Evolutionary conservation across 2,888 invertebrate genomes (phyloP), one percentile per base, ranked within the genome.

Genomic region (Zonitis immaculata): DNA sequence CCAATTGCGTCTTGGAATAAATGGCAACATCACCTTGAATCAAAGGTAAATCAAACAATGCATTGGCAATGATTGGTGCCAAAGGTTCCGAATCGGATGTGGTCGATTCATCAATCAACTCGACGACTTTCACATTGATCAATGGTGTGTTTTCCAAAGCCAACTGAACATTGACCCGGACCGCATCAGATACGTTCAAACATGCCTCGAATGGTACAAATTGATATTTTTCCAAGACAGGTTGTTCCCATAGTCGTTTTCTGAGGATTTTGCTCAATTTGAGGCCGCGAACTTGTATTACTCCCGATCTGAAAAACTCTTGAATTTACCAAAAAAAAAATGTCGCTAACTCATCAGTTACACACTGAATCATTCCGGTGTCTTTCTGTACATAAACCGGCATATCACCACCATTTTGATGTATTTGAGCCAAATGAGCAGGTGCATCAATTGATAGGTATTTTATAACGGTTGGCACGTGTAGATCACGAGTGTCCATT

Each of bases 251-350:
- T 14, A 84, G 83, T 55, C 83, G 78, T 44, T 82, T 82, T 60
- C 84, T 80, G 0, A 88, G 81, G 30, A 93, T 90, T 0, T 87
- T 81, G 51, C 85, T 88, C 0, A 89, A 89, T 61, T 87, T 84
- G 0, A 92, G 77, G 3, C 91, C 91, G 48, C 84, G 80, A 6
- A 93, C 77, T 75, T 89, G 87, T 1, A 92, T 85, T 53, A 89
- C 90, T 43, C 90, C 91, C 50, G 86, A 82, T 58, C 84, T 80
- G 56, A 25, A 65, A 58, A n/a, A n/a, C n/a, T n/a, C n/a, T n/a
- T n/a, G n/a, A n/a, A n/a, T n/a, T n/a, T n/a, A n/a, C n/a, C n/a
- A n/a, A n/a, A n/a, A n/a, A n/a, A n/a, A n/a, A n/a, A n/a, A n/a
- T n/a, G n/a, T n/a, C n/a, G n/a, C n/a, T n/a, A n/a, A n/a, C n/a